These are phyloP conservation scores for Caenorhabditis sp. DNA, from an alignment of 2,888 invertebrate species.

Conservation along the genomic window DNA sequence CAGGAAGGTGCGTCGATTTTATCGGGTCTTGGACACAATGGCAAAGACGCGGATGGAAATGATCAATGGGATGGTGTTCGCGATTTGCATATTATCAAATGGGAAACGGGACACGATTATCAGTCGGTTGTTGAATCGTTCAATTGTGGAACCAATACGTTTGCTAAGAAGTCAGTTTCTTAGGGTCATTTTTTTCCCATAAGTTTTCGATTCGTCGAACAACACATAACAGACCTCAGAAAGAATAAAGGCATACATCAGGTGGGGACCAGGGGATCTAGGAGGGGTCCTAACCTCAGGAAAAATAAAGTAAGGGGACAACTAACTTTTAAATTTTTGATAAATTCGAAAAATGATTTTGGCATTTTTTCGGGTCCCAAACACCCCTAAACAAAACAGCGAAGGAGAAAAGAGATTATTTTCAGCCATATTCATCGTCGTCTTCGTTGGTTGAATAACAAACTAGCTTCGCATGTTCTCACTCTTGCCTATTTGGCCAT, in stretches of 20 bases:
- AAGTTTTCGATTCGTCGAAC: no score
- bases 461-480: slow-evolving; percentile 81
- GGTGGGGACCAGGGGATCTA: no score
- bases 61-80: slow-evolving; percentile 85
- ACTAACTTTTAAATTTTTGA: no score
- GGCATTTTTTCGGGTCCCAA: no score
- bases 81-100: slow-evolving; percentile 84
- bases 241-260: no score
- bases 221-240: no score
- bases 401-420: not conserved
- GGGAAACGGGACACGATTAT: slow-evolving; percentile 82
- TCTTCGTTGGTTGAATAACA: slow-evolving; percentile 86
- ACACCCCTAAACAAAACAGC: no score
- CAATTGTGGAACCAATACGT: slow-evolving; percentile 93
- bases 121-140: slow-evolving; percentile 88
- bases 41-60: slow-evolving; percentile 73
- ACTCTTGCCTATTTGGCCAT: slow-evolving; percentile 87
- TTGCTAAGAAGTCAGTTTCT: slow-evolving; percentile 81
- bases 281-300: no score
- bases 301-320: no score
- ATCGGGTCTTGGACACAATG: slow-evolving; percentile 85
- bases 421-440: slow-evolving; percentile 84
- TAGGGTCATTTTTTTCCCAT: no score
- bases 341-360: no score
- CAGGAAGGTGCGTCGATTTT: slow-evolving; percentile 74